These are phyloP conservation scores for Arvicanthis niloticus DNA, from an alignment of 2,113 vertebrate genomes.

Conservation along the genomic window DNA sequence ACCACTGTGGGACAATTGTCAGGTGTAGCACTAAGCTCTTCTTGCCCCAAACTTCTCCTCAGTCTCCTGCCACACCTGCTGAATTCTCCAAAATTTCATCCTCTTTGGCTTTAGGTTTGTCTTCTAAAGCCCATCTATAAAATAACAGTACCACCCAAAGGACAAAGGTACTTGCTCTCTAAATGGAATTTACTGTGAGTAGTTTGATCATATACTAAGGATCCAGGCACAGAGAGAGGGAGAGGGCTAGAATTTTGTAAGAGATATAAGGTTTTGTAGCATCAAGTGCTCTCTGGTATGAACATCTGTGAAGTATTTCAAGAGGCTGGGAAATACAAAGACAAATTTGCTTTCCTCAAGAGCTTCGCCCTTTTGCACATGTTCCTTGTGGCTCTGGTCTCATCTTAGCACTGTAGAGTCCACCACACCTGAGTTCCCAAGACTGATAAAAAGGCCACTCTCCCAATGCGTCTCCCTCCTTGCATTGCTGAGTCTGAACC, in stretches of 20 bases:
- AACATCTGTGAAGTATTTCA: background rate
- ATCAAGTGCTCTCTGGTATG: background rate
- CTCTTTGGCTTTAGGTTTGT: background rate
- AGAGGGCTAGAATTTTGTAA: background rate
- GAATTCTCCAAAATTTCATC: background rate
- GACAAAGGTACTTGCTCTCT: background rate
- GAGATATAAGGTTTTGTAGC: background rate
- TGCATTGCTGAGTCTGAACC: background rate
- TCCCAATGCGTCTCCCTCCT: background rate
- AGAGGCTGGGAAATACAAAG: conserved; percentile 21
- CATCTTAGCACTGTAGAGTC: background rate
- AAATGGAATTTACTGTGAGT: background rate
- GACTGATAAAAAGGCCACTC: background rate
- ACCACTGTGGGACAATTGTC: background rate
- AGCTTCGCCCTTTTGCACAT: background rate
- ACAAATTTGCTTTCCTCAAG: background rate
- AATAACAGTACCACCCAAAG: conserved; percentile 8
- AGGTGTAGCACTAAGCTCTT: background rate
- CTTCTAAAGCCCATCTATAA: background rate
- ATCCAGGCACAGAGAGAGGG: background rate
- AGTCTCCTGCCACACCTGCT: background rate
- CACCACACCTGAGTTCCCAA: too few relatives aligned
- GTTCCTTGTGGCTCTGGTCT: background rate
- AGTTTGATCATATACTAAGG: background rate
- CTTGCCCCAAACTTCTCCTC: background rate